phyloP scores from a whole-genome alignment of 2,888 invertebrate species.

The Sesia apiformis region DNA sequence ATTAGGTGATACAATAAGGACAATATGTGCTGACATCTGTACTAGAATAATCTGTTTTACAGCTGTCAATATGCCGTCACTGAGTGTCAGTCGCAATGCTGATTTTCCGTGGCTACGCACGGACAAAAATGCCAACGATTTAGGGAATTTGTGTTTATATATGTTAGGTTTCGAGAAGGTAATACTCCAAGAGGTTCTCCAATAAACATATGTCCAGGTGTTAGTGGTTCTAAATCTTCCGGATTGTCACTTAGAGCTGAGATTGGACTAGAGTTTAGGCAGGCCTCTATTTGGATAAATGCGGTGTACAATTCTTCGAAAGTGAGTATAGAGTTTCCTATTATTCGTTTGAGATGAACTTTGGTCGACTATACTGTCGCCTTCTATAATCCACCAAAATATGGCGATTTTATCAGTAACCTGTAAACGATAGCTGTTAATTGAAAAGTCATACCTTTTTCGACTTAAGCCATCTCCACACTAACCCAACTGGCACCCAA shows the following conservation, averaged over 20 bases:
- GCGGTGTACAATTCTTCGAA: not conserved
- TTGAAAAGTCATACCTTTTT: not conserved
- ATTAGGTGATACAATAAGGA: too few species aligned
- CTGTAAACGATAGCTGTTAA: too few species aligned
- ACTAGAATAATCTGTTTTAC: too few species aligned
- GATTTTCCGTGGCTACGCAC: not conserved
- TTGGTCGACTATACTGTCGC: not conserved
- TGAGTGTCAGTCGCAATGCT: too few species aligned
- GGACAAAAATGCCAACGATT: too few species aligned
- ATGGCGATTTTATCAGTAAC: not conserved
- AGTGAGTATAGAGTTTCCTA: not conserved
- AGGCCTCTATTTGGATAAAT: not conserved
- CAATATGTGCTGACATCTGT: too few species aligned
- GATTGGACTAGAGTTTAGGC: not conserved
- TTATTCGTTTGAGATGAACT: not conserved
- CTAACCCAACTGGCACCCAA: constrained; percentile 1
- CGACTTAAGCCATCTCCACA: constrained; percentile 10
- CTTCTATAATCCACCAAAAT: not conserved
- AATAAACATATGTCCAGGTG: too few species aligned
- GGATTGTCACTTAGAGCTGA: not conserved
- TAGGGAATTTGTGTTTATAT: too few species aligned
- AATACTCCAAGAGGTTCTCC: too few species aligned
- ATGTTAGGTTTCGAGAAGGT: too few species aligned
- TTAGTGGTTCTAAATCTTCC: too few species aligned
- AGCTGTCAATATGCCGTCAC: too few species aligned